These are phyloP conservation scores for Epsilonema sp. DNA, from an alignment of 2,888 invertebrate genomes.

Conservation along the genomic window DNA sequence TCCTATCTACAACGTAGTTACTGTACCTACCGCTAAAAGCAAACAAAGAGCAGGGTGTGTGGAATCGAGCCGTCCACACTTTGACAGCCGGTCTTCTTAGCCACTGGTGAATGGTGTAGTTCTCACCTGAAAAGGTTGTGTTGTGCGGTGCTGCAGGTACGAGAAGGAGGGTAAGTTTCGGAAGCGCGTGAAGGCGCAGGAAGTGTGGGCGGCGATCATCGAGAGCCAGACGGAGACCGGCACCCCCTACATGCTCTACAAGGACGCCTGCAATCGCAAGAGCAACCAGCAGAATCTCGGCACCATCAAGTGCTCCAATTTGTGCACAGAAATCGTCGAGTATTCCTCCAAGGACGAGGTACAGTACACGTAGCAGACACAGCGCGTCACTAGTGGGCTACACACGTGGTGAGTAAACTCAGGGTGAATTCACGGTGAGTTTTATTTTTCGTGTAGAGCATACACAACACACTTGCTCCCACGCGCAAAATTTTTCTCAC, in stretches of 20 bases:
- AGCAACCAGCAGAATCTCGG: conserved; percentile 95
- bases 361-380: too few species aligned
- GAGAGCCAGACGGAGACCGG: conserved; percentile 82
- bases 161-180: conserved; percentile 27
- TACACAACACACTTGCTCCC: too few species aligned
- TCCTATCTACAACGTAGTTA: background rate
- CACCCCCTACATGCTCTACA: conserved; percentile 61
- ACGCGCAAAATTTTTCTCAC: too few species aligned
- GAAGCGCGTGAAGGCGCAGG: conserved; percentile 48
- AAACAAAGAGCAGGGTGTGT: too few species aligned
- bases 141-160: conserved; percentile 17
- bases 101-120: too few species aligned
- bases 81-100: too few species aligned
- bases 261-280: conserved; percentile 80
- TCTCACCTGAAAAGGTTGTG: too few species aligned
- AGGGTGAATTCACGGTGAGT: too few species aligned
- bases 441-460: too few species aligned
- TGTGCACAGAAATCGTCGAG: conserved; percentile 93
- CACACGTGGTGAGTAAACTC: too few species aligned
- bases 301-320: conserved; percentile 88
- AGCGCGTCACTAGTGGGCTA: too few species aligned
- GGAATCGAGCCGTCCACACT: too few species aligned
- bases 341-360: conserved; percentile 41
- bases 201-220: conserved; percentile 78
- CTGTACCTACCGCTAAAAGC: conserved; percentile 35